Percentiles rank a stretch among this genome's conserved stretches.
Conservation (phyloP, 23 tunicate genomes). For the Halocynthia roretzi region DNA sequence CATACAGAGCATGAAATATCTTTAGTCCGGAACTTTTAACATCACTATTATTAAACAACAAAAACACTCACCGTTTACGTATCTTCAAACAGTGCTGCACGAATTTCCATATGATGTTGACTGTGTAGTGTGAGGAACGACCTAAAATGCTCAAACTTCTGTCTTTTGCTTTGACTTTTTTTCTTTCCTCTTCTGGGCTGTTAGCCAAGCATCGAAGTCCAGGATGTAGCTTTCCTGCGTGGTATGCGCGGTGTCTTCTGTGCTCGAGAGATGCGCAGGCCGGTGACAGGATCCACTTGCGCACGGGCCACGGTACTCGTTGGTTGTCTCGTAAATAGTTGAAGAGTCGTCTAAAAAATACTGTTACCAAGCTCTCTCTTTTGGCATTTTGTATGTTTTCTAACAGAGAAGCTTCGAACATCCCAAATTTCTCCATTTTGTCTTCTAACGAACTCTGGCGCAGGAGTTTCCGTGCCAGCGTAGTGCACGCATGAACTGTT, state of each 20-base stretch:
- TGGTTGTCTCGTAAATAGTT: not conserved
- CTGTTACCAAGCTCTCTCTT: not conserved
- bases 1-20: too few species aligned
- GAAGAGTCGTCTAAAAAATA: not conserved
- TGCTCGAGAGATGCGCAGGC: not conserved
- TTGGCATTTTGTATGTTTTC: not conserved
- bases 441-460: not conserved
- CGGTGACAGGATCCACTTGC: not conserved
- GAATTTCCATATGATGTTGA: not conserved
- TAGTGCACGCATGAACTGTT: constrained; percentile 10
- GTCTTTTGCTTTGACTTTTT: not conserved
- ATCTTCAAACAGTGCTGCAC: not conserved
- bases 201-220: not conserved
- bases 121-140: not conserved
- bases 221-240: constrained; percentile 2
- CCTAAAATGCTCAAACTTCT: not conserved
- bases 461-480: not conserved
- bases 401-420: constrained; percentile 2
- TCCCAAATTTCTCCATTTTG: not conserved
- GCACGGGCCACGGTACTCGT: not conserved
- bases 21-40: too few species aligned
- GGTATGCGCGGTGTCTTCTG: not conserved
- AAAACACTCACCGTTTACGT: not conserved
- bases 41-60: too few species aligned
- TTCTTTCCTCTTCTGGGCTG: not conserved